Evolutionary conservation across 2,113 vertebrate genomes (phyloP).

Genomic region (Physeter macrocephalus): DNA sequence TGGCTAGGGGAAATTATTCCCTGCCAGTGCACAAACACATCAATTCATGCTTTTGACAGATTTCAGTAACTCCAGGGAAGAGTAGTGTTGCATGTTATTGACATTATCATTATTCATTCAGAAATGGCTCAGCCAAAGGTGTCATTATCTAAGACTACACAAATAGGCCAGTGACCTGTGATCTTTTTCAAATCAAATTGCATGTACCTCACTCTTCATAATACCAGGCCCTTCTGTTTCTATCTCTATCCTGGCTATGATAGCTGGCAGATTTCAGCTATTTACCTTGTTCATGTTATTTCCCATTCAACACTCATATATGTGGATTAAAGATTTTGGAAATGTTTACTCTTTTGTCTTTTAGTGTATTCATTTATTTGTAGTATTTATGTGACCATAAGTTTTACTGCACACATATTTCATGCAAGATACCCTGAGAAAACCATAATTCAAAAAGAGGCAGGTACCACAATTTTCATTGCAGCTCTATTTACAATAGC

Average conservation of each 20-base stretch:
- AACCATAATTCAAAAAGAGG: no score
- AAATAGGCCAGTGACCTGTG: not conserved
- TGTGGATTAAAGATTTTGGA: not conserved
- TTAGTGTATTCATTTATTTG: not conserved
- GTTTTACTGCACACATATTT: not conserved
- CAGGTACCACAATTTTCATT: no score
- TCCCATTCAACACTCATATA: not conserved
- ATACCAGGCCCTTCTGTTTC: not conserved
- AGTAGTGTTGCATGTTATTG: not conserved
- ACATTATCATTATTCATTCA: not conserved
- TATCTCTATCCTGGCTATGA: rapidly evolving
- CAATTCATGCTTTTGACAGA: not conserved
- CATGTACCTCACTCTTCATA: not conserved
- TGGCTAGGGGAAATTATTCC: not conserved
- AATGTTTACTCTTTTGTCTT: not conserved
- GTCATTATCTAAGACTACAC: not conserved
- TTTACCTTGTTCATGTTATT: not conserved
- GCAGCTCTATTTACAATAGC: no score
- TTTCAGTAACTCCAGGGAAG: not conserved
- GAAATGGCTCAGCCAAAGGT: not conserved
- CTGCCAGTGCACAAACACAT: not conserved
- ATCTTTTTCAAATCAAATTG: not conserved
- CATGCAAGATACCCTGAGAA: not conserved
- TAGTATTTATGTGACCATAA: not conserved
- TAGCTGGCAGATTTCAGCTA: not conserved